Evolutionary conservation across 30 jellyfish, hydroid and myxozoan genomes (phyloP).

Genomic region (Hydra vulgaris): DNA sequence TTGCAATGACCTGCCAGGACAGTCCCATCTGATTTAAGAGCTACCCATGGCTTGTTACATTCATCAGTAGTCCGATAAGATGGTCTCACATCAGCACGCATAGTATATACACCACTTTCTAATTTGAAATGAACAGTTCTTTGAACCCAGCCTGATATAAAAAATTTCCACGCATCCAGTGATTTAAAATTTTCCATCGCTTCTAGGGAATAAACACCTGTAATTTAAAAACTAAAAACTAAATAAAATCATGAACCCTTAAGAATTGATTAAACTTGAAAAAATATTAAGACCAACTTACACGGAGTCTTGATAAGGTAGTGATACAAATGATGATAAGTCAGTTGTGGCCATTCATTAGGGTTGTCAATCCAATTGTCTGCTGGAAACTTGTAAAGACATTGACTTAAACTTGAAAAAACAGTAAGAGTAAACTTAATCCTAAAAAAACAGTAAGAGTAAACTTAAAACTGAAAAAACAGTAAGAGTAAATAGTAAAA

Average conservation of each 20-base stretch:
- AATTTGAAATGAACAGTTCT: background rate
- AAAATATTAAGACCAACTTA: background rate
- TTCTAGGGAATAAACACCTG: conserved; percentile 11
- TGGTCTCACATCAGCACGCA: conserved; percentile 16
- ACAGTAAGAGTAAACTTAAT: background rate
- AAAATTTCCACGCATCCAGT: conserved; percentile 10
- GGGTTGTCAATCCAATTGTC: background rate
- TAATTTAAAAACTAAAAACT: background rate
- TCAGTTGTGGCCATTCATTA: background rate
- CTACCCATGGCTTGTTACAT: conserved; percentile 9
- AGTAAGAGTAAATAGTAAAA: background rate
- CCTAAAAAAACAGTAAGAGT: background rate
- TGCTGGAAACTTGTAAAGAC: background rate
- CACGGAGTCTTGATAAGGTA: conserved; percentile 19
- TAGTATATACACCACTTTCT: background rate
- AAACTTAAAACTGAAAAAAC: background rate
- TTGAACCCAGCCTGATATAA: conserved; percentile 20
- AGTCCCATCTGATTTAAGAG: background rate
- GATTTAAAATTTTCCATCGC: conserved; percentile 22
- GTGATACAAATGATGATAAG: conserved; percentile 13
- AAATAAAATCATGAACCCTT: background rate
- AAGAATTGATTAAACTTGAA: background rate
- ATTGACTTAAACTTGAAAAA: background rate
- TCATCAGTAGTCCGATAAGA: conserved; percentile 15
- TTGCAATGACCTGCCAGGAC: conserved; percentile 12